Evolutionary conservation across 2,797 vertebrate genomes (phyloP), one percentile per base, ranked within the genome.

Genomic region (Bufotes viridis): DNA sequence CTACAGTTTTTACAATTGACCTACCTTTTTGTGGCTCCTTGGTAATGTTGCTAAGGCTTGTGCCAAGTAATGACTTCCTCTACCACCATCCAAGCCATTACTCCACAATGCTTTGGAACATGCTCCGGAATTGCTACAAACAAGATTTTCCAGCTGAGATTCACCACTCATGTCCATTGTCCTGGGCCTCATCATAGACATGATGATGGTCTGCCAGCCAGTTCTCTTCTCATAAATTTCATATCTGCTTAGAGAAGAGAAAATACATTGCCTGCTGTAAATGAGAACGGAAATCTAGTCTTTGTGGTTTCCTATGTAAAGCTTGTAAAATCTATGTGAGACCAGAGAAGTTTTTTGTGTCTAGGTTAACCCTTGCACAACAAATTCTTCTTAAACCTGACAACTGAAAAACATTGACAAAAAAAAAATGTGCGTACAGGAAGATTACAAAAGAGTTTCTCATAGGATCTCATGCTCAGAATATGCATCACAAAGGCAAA

Each of bases 221-320:
- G 51, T 76, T 42, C 51, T 10, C 13, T 42, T 82, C 34, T 81
- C 10, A 70, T 17, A 51, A 29, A 49, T 18, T 18, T 70, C 83
- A 86, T 85, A 63, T 82, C 88, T 87, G 42, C 34, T 34, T 24
- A n/a, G 26, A 34, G n/a, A 60, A 79, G 18, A 53, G 49, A 72
- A 85, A 22, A 24, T 79, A 53, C 63, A 29, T 67, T 6, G 51
- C 53, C 49, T 72, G 24, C 49, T 57, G 20, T 49, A 63, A 83
- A 89, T 79, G 53, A 57, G 72, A 89, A 65, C 85, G 88, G 88
- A 89, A 89, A 86, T 70, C 10, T 61, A 78, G 14, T 74, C 24
- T 60, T 69, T 89, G 88, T 89, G 88, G 88, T 89, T 89, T 89
- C 84, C 88, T 83, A 69, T 89, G 84, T 65, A 51, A 72, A n/a